Percentiles rank a stretch among this genome's conserved stretches.
These are phyloP conservation scores for Sialis fuliginosa DNA, from an alignment of 2,888 invertebrate species.

Conservation along the genomic window DNA sequence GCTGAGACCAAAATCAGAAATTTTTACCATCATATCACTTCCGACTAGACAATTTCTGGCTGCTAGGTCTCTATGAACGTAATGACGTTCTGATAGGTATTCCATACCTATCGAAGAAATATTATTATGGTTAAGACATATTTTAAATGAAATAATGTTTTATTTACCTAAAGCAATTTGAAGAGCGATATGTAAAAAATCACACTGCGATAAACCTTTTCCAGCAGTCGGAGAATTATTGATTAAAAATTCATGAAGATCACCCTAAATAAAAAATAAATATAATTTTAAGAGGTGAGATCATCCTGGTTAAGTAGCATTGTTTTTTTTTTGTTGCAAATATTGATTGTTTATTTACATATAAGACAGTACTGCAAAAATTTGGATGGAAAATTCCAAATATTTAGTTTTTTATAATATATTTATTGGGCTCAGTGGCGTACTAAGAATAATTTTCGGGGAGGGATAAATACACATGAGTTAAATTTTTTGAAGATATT, in stretches of 20 bases:
- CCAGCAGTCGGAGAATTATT: conserved; percentile 75
- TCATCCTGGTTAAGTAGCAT: no score
- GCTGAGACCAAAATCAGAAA: conserved; percentile 90
- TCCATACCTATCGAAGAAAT: conserved; percentile 54
- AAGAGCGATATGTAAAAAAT: conserved; percentile 77
- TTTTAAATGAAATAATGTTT: background rate
- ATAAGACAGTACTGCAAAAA: no score
- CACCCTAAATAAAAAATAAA: conserved; percentile 43
- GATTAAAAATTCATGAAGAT: conserved; percentile 89
- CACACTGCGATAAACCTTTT: conserved; percentile 58
- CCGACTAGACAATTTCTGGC: conserved; percentile 94
- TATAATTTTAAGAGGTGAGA: no score
- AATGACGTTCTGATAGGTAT: conserved; percentile 77
- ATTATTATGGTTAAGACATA: no score
- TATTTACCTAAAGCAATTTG: conserved; percentile 59
- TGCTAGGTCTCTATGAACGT: conserved; percentile 91
- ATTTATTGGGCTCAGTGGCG: no score
- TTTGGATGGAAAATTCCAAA: no score
- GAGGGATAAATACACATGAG: no score
- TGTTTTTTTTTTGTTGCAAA: no score
- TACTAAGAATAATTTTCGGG: no score
- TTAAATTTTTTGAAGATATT: no score
- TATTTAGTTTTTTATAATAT: no score
- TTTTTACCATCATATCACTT: conserved; percentile 87
- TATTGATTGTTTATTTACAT: no score